Conservation (phyloP, 2,797 vertebrate species). For the Crenichthys baileyi region DNA sequence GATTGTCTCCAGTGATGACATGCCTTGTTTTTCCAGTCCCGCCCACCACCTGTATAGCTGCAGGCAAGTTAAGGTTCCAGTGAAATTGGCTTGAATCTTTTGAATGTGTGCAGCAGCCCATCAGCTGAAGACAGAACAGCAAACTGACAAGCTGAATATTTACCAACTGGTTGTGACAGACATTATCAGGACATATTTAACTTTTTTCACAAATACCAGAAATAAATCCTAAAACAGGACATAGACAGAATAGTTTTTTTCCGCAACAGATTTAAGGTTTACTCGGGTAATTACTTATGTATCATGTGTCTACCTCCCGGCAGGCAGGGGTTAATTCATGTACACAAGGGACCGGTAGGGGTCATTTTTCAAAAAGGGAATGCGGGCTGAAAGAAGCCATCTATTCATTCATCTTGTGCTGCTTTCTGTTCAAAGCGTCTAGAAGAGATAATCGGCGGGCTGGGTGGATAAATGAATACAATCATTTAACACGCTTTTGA, state of each 20-base stretch:
- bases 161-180: not conserved
- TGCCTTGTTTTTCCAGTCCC: not conserved
- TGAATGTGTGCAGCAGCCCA: not conserved
- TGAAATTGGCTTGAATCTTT: not conserved
- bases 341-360: constrained; percentile 11
- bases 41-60: not conserved
- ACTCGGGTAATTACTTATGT: constrained; percentile 15
- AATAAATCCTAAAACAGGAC: not conserved
- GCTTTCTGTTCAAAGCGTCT: constrained; percentile 21
- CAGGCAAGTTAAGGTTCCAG: not conserved
- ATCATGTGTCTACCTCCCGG: constrained; percentile 16
- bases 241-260: not conserved
- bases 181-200: constrained; percentile 12
- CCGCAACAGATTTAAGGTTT: constrained; percentile 4
- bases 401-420: constrained; percentile 22
- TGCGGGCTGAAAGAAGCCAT: constrained; percentile 35
- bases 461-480: constrained; percentile 59
- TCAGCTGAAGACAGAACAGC: not conserved
- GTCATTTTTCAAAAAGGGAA: constrained; percentile 40
- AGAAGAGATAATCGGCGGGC: constrained; percentile 46
- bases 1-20: not conserved
- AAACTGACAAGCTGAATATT: constrained; percentile 32
- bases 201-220: not conserved
- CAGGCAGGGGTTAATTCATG: constrained; percentile 46
- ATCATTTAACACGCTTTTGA: constrained; percentile 42